Conservation (phyloP, 2,888 invertebrate species). For the Drosophila robusta region DNA sequence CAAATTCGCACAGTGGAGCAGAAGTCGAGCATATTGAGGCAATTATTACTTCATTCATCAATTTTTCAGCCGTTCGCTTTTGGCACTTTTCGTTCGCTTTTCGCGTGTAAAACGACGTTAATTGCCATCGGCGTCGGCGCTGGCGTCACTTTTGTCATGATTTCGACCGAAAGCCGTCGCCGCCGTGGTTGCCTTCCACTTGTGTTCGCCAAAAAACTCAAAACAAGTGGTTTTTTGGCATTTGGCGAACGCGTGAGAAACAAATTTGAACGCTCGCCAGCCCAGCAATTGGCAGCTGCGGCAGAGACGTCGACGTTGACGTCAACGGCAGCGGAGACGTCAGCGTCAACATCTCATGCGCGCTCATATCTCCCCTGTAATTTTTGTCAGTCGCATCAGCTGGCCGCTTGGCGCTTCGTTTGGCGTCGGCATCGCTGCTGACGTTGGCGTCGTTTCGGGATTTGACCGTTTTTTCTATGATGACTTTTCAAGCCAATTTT, state of each 20-base stretch:
- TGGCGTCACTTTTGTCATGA: conserved; percentile 30
- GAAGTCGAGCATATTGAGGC: conserved; percentile 44
- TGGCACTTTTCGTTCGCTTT: conserved; percentile 27
- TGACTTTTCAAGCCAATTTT: conserved; percentile 44
- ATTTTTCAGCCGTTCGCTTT: conserved; percentile 39
- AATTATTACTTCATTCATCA: conserved; percentile 72
- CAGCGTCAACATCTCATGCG: conserved; percentile 19
- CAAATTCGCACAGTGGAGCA: conserved; percentile 71
- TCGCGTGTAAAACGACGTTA: conserved; percentile 40
- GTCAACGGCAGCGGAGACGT: conserved; percentile 3
- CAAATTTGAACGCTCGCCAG: conserved; percentile 44
- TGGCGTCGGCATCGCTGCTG: conserved; percentile 1
- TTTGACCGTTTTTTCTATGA: conserved; percentile 33
- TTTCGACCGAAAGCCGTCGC: conserved; percentile 9
- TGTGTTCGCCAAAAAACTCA: conserved; percentile 37
- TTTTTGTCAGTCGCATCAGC: conserved; percentile 35
- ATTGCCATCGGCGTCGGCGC: conserved; percentile 26
- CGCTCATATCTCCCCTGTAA: conserved; percentile 10
- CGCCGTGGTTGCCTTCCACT: conserved; percentile 3
- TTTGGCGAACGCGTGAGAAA: conserved; percentile 54
- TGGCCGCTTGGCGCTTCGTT: conserved; percentile 16
- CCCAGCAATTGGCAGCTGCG: conserved; percentile 5
- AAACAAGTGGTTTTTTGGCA: conserved; percentile 57
- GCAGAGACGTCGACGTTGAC: conserved; percentile 6
- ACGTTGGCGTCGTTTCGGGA: conserved; percentile 23